Percentiles rank a stretch among this genome's conserved stretches.
These are phyloP conservation scores for Nysson spinosus DNA, from an alignment of 2,888 invertebrate species.

Conservation along the genomic window DNA sequence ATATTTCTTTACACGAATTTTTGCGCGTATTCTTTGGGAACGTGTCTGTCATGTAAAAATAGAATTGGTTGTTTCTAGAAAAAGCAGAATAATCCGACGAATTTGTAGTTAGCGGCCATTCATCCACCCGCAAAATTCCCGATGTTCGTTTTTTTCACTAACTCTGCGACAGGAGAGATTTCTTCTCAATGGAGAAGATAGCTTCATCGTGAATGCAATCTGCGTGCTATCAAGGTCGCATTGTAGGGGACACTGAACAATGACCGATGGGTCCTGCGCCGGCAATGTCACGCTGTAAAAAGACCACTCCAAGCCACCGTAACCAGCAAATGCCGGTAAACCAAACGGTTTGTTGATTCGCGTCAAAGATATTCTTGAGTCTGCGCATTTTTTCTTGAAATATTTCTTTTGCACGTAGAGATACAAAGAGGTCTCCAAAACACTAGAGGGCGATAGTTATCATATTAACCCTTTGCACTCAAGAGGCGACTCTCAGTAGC, in stretches of 20 bases:
- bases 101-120: slow-evolving; percentile 44
- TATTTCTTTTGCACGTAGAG: no score
- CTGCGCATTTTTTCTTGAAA: no score
- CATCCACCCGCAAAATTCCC: slow-evolving; percentile 45
- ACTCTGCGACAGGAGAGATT: slow-evolving; percentile 50
- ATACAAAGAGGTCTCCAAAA: no score
- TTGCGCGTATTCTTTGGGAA: neutral
- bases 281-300: slow-evolving; percentile 57
- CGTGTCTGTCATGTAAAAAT: no score
- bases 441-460: no score
- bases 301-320: slow-evolving; percentile 69
- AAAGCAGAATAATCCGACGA: slow-evolving; percentile 18
- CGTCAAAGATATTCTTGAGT: slow-evolving; percentile 69
- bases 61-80: no score
- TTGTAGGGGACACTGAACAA: slow-evolving; percentile 64
- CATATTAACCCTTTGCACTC: no score
- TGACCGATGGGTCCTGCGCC: slow-evolving; percentile 56
- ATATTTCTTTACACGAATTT: no score
- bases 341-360: slow-evolving; percentile 57
- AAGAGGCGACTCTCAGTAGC: no score
- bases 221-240: slow-evolving; percentile 63
- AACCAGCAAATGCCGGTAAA: slow-evolving; percentile 54
- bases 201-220: slow-evolving; percentile 65
- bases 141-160: slow-evolving; percentile 12
- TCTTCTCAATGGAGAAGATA: slow-evolving; percentile 39